phyloP scores from a whole-genome alignment of 2,113 vertebrate genomes.

The Macroglossus sobrinus region DNA sequence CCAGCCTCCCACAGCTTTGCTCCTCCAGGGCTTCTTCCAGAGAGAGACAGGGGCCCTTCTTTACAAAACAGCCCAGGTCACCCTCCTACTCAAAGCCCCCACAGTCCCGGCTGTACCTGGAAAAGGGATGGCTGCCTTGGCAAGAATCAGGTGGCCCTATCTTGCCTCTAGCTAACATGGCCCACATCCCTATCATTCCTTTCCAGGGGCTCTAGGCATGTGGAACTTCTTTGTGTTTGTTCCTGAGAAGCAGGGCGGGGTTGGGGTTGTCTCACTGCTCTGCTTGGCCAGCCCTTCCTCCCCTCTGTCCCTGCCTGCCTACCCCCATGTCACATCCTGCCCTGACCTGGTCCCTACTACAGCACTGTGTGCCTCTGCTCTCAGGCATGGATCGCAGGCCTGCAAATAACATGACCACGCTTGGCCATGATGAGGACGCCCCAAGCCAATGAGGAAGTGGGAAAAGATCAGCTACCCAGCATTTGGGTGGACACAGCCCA shows the following conservation, averaged over 20 bases:
- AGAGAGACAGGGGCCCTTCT: background rate
- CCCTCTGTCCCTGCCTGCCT: background rate
- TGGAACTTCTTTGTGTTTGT: background rate
- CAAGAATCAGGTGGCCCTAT: background rate
- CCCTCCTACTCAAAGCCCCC: background rate
- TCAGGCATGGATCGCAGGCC: background rate
- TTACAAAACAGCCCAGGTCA: background rate
- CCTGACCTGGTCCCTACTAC: background rate
- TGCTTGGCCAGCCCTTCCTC: background rate
- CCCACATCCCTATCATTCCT: background rate
- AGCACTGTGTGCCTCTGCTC: background rate
- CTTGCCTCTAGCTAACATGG: background rate
- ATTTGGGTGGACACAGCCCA: background rate
- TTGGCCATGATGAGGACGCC: background rate
- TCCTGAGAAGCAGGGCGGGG: too few species aligned
- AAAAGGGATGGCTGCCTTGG: background rate
- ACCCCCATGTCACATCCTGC: background rate
- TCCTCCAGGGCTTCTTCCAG: background rate
- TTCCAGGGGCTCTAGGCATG: background rate
- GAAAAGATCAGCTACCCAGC: background rate
- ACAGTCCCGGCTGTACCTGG: background rate
- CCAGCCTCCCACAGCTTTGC: too few species aligned
- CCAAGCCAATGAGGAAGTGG: background rate
- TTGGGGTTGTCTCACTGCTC: background rate
- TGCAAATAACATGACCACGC: too few species aligned